A percentile compares a stretch with the other conserved stretches of the same genome.
Conservation (phyloP, 2,888 invertebrate species). For the Drosophila paranaensis region DNA sequence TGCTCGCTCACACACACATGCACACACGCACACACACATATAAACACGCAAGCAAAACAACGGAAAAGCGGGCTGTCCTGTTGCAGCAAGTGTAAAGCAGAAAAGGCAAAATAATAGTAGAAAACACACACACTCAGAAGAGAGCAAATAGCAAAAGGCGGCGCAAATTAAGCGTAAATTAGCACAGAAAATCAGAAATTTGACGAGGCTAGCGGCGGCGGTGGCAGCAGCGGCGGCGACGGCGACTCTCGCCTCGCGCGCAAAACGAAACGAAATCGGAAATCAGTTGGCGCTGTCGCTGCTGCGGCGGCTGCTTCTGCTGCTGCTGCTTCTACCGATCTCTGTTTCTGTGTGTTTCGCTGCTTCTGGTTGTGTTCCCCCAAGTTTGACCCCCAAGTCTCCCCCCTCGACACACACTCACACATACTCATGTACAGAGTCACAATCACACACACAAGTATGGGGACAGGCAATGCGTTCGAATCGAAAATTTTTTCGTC, state of each 20-base stretch:
- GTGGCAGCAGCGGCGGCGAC: constrained; percentile 14
- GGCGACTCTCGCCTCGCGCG: constrained; percentile 60
- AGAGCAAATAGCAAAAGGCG: constrained; percentile 54
- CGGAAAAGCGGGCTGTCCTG: constrained; percentile 50
- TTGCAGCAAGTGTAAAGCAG: constrained; percentile 31
- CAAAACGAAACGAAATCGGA: constrained; percentile 66
- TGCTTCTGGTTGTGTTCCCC: constrained; percentile 65
- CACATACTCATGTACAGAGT: constrained; percentile 10
- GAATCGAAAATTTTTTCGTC: constrained; percentile 75
- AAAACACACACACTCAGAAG: constrained; percentile 14
- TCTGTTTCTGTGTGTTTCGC: constrained; percentile 57
- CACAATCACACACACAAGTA: constrained; percentile 20
- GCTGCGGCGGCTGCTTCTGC: constrained; percentile 35
- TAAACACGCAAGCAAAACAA: neutral
- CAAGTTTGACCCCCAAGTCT: constrained; percentile 77
- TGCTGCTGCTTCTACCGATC: constrained; percentile 52
- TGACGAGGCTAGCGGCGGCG: constrained; percentile 45
- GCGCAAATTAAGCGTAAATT: constrained; percentile 72
- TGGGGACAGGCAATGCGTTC: constrained; percentile 69
- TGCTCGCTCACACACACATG: constrained; percentile 2
- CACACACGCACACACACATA: constrained; percentile 1
- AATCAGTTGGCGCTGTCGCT: constrained; percentile 65
- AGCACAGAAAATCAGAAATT: constrained; percentile 63
- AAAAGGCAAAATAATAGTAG: constrained; percentile 35
- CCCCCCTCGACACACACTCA: constrained; percentile 49